Conservation (phyloP, 2,888 invertebrate species). For the Lasioglossum leucozonium region DNA sequence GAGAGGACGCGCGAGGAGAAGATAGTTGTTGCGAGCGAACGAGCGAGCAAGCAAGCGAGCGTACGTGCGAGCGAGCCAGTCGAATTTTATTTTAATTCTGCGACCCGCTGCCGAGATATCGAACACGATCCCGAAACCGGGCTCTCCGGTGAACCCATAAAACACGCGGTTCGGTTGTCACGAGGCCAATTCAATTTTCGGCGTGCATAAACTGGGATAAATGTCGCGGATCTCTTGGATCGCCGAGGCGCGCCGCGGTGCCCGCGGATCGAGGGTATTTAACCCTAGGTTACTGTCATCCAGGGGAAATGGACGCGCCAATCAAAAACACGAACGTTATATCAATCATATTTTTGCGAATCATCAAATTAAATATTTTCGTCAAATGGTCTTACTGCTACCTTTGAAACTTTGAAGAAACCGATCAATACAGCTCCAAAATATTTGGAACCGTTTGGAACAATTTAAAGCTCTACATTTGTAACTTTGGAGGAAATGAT, state of each 20-base stretch:
- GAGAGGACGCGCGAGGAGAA: neutral
- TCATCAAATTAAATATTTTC: too few species aligned
- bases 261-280: neutral
- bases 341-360: too few species aligned
- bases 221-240: conserved; percentile 14
- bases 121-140: conserved; percentile 9
- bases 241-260: neutral
- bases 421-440: too few species aligned
- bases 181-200: conserved; percentile 47
- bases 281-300: neutral
- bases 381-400: too few species aligned
- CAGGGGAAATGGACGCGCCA: neutral
- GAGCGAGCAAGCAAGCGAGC: neutral
- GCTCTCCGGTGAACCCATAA: conserved; percentile 17
- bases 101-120: neutral
- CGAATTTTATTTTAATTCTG: conserved; percentile 35
- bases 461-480: too few species aligned
- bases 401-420: too few species aligned
- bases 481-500: too few species aligned
- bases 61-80: neutral
- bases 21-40: neutral
- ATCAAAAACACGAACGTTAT: too few species aligned
- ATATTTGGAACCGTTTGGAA: too few species aligned
- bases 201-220: neutral
- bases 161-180: conserved; percentile 29